Percentiles rank a stretch among this genome's conserved stretches.
These are phyloP conservation scores for Anguilla anguilla DNA, from an alignment of 2,797 vertebrate species.

Conservation along the genomic window DNA sequence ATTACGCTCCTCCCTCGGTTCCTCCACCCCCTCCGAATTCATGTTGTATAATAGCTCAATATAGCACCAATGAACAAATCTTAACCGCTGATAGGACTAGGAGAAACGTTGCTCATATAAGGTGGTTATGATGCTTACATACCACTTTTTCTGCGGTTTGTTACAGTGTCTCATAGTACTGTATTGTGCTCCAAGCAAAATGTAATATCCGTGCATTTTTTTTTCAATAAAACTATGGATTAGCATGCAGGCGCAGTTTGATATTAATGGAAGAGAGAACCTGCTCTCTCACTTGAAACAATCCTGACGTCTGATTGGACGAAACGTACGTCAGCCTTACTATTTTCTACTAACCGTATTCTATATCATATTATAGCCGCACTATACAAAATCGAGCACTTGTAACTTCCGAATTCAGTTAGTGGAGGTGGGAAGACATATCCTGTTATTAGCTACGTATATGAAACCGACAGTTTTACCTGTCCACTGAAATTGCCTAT, in stretches of 20 bases:
- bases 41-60: too few species aligned
- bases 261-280: too few species aligned
- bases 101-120: too few species aligned
- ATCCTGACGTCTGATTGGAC: conserved; percentile 17
- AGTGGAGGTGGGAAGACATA: not conserved
- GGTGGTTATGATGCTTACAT: not conserved
- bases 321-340: not conserved
- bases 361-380: not conserved
- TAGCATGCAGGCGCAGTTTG: too few species aligned
- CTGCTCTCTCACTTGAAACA: not conserved
- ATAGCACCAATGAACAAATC: too few species aligned
- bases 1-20: conserved; percentile 32
- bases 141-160: not conserved
- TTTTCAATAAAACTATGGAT: not conserved
- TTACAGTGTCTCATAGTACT: not conserved
- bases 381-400: not conserved
- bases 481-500: not conserved
- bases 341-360: not conserved
- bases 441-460: not conserved
- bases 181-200: not conserved
- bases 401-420: not conserved
- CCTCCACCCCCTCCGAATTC: not conserved
- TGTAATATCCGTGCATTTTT: not conserved
- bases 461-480: not conserved
- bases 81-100: too few species aligned